Base-by-base conservation (phyloP, 2,113 vertebrate species). In the Struthio camelus region DNA sequence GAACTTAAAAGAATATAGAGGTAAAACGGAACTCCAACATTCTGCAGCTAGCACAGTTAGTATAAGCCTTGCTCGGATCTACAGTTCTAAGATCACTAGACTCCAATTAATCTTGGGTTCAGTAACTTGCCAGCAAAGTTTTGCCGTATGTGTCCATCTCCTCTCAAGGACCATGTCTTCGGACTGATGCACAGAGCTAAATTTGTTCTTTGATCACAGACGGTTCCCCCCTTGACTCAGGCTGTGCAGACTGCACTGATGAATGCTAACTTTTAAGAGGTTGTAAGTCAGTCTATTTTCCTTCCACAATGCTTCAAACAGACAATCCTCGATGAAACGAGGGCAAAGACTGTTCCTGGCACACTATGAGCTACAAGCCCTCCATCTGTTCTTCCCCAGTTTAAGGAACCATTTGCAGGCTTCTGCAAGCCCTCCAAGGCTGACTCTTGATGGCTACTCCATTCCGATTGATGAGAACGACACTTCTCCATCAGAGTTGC, bases 201-300 rank as follows among this genome's bases (percentile, higher is more conserved):
- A 84, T 91, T 89, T 76, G 28, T 58, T 76, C 84, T 85, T 85
- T 72, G 77, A 91, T 89, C 89, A 79, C n/a, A 85, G 86, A 85
- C 67, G 27, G 23, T 27, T 81, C 24, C 69, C 44, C 65, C 25
- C 28, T 86, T 81, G 71, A 85, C 24, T 87, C 32, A 67, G 73
- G 51, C 84, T 89, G 38, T 5, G 4, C 69, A 84, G 80, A 20
- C 86, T 79, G 80, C 2, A 15, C 66, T 72, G 84, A 84, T 61
- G 61, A 96, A 94, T 50, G 42, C 46, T 76, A 85, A 89, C 77
- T 79, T 89, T 51, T 78, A 92, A 75, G 65, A 94, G 80, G 64
- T 75, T 87, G 56, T 86, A 89, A 81, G 81, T 94, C 77, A 92
- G 83, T 15, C 73, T 89, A 42, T 36, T 96, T 85, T 85, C 38